These are phyloP conservation scores for Apistogramma diplotaenia DNA, from an alignment of 2,113 vertebrate genomes.

Conservation along the genomic window DNA sequence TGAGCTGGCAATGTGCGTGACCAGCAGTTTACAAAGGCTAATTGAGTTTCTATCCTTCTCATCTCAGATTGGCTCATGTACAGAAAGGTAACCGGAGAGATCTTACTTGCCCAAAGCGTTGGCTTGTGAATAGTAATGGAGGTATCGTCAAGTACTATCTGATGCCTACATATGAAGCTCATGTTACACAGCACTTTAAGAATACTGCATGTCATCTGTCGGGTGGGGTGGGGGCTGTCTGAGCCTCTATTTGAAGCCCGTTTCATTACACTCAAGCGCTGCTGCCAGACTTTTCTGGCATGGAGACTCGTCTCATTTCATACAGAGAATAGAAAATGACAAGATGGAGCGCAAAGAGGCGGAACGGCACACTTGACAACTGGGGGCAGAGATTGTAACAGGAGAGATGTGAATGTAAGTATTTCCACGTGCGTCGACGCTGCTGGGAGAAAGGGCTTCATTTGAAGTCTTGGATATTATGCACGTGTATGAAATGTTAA, in stretches of 20 bases:
- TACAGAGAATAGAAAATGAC: conserved; percentile 67
- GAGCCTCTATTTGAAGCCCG: conserved; percentile 40
- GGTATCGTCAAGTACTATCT: conserved; percentile 68
- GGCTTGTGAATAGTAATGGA: conserved; percentile 64
- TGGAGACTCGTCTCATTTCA: conserved; percentile 56
- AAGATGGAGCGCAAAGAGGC: conserved; percentile 55
- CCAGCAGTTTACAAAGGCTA: conserved; percentile 32
- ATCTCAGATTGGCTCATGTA: conserved; percentile 52
- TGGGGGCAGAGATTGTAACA: conserved; percentile 66
- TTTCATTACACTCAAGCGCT: conserved; percentile 61
- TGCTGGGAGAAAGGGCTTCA: conserved; percentile 12
- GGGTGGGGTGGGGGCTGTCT: conserved; percentile 26
- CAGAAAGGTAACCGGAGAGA: conserved; percentile 68
- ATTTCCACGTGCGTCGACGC: conserved; percentile 55
- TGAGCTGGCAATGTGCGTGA: background rate
- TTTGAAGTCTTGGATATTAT: conserved; percentile 5
- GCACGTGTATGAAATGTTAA: background rate
- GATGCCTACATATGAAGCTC: conserved; percentile 73
- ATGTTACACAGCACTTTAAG: conserved; percentile 70
- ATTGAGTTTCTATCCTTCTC: conserved; percentile 64
- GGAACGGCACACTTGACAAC: conserved; percentile 53
- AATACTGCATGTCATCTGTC: conserved; percentile 74
- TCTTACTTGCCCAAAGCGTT: conserved; percentile 68
- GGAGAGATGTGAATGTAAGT: conserved; percentile 62
- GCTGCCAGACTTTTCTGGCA: conserved; percentile 58